phyloP scores from a whole-genome alignment of 2,113 vertebrate species.

The Glareola pratincola region DNA sequence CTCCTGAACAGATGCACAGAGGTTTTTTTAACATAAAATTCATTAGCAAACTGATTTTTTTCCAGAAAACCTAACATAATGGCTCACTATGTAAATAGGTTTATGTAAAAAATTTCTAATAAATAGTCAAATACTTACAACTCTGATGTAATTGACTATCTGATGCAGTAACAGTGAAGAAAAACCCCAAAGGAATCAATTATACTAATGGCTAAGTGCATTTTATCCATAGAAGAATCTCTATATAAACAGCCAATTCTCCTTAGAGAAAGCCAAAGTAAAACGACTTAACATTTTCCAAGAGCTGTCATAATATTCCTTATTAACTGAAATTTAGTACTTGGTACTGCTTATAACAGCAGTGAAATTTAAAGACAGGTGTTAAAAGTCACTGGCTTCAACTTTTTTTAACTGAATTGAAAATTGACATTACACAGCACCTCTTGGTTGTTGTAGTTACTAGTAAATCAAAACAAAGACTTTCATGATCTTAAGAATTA shows the following conservation, averaged over 20 bases:
- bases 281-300: not conserved
- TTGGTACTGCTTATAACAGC: not conserved
- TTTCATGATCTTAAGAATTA: not conserved
- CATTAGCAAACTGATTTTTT: not conserved
- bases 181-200: conserved; percentile 33
- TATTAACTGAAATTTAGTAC: conserved; percentile 19
- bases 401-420: not conserved
- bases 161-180: not conserved
- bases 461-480: not conserved
- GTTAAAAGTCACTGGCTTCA: not conserved
- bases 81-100: not conserved
- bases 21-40: not conserved
- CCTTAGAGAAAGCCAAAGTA: not conserved
- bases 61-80: not conserved
- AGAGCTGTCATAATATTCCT: conserved; percentile 19
- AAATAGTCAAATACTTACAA: not conserved
- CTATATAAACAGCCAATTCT: conserved; percentile 14
- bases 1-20: not conserved
- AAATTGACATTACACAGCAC: not conserved
- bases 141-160: not conserved
- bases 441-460: not conserved
- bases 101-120: not conserved
- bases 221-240: conserved; percentile 26
- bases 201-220: not conserved
- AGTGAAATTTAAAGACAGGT: conserved; percentile 1